Base-by-base conservation (phyloP, 2,888 invertebrate genomes). In the Pilophorus perplexus region DNA sequence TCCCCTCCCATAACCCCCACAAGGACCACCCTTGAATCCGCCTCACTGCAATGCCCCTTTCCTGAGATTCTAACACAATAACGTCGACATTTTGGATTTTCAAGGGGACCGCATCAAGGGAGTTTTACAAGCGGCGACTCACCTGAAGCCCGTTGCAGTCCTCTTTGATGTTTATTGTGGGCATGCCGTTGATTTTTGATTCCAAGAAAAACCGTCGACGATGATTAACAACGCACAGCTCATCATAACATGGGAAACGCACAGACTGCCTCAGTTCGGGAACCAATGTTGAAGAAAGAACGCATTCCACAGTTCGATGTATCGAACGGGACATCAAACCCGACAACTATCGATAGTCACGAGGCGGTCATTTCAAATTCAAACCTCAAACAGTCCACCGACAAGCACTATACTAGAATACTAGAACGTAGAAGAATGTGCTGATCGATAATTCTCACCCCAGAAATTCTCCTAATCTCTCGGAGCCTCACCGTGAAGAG, bases 1-100 rank as follows among this genome's bases (percentile, higher is more conserved):
- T n/a, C 42, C 42, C 14, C n/a, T 12, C 33, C 33, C 6, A 8
- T 12, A 4, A 22, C 48, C 22, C 10, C 48, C 16, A 18, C 37
- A 40, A 55, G 40, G 27, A 33, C 33, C 33, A 33, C 33, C 33
- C 33, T 33, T 33, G 6, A 6, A 33, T 33, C 33, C 33, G 67
- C 71, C 68, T 37, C 64, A 66, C 60, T 42, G 67, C 22, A 16
- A 50, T 12, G 6, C 25, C 6, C 10, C 50, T 12, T 5, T 12
- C 10, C 42, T n/a, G 16, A n/a, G n/a, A n/a, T n/a, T n/a, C n/a
- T n/a, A n/a, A n/a, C n/a, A n/a, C n/a, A n/a, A n/a, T 18, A 3
- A n/a, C 10, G 38, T 55, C 20, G 20, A 55, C 55, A 33, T 55
- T 23, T 37, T 38, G 12, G 6, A 38, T 28, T 52, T 12, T 18